These are phyloP conservation scores for Chirona hameri DNA, from an alignment of 2,888 invertebrate genomes.

Conservation along the genomic window DNA sequence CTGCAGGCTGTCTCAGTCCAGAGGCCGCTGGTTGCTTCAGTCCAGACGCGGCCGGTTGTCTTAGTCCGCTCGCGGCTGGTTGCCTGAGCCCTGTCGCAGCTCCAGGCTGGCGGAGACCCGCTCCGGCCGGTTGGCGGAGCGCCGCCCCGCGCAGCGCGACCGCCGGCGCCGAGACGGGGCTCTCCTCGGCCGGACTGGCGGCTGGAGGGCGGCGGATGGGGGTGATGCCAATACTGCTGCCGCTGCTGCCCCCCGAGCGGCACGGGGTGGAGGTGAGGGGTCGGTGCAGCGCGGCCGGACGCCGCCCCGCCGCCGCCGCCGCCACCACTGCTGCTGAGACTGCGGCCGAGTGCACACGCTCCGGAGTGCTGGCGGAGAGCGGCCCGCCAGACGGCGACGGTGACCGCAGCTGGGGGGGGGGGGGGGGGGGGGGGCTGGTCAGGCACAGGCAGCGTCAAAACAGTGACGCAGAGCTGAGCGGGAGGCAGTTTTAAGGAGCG, in stretches of 20 bases:
- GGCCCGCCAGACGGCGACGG: too few relatives aligned
- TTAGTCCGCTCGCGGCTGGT: neutral
- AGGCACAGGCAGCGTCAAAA: too few relatives aligned
- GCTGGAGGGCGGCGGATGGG: neutral
- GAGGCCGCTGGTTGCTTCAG: neutral
- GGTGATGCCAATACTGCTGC: neutral
- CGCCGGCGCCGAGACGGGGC: neutral
- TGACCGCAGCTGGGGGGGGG: too few relatives aligned
- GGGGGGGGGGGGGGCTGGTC: too few relatives aligned
- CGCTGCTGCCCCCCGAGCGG: constrained; percentile 1
- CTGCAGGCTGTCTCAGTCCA: neutral
- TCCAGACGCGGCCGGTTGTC: neutral
- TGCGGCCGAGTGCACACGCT: too few relatives aligned
- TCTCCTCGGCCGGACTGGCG: neutral
- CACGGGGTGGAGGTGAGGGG: neutral
- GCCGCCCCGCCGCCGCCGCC: neutral
- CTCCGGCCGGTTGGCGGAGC: neutral
- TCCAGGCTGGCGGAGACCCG: too few relatives aligned
- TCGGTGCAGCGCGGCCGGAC: neutral
- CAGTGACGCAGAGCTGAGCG: too few relatives aligned
- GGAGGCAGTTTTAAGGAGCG: too few relatives aligned
- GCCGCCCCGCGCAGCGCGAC: neutral
- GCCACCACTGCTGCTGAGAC: too few relatives aligned
- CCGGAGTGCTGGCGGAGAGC: too few relatives aligned
- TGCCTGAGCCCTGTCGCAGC: too few relatives aligned